phyloP scores from a whole-genome alignment of 92 coral and sea anemone species.

The Chrysogorgia sp. region DNA sequence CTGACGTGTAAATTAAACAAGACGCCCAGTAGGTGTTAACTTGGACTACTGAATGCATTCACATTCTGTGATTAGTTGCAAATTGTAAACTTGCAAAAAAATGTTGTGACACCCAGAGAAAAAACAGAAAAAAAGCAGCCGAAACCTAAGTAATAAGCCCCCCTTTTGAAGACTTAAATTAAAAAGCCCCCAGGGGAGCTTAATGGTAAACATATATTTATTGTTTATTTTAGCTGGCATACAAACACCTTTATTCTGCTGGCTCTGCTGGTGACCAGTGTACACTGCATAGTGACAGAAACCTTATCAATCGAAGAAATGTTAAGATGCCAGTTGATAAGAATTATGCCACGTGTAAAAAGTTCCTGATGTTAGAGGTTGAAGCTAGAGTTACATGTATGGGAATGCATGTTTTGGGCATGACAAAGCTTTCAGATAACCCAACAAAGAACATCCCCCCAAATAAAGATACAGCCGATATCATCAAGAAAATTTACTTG shows the following conservation, averaged over 20 bases:
- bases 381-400: slow-evolving; percentile 59
- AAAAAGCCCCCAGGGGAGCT: too few species aligned
- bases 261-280: slow-evolving; percentile 61
- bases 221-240: slow-evolving; percentile 42
- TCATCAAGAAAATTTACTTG: slow-evolving; percentile 47
- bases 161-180: too few species aligned
- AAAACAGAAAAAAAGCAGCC: too few species aligned
- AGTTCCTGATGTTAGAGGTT: slow-evolving; percentile 56
- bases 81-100: too few species aligned
- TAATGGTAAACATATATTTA: background rate
- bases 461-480: slow-evolving; percentile 46
- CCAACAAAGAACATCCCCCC: slow-evolving; percentile 44
- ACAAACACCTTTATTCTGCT: slow-evolving; percentile 56
- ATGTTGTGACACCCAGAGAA: too few species aligned
- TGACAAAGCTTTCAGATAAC: slow-evolving; percentile 40
- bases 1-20: too few species aligned
- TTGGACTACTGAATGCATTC: too few species aligned
- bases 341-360: slow-evolving; percentile 56
- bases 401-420: slow-evolving; percentile 54
- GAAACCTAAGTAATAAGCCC: too few species aligned
- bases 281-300: slow-evolving; percentile 62
- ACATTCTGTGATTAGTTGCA: too few species aligned
- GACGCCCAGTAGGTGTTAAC: too few species aligned
- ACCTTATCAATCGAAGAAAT: slow-evolving; percentile 62
- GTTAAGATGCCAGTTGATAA: slow-evolving; percentile 58